Evolutionary conservation across 2,888 invertebrate genomes (phyloP), one percentile per base, ranked within the genome.

Genomic region (Acanthacorydalis orientalis): DNA sequence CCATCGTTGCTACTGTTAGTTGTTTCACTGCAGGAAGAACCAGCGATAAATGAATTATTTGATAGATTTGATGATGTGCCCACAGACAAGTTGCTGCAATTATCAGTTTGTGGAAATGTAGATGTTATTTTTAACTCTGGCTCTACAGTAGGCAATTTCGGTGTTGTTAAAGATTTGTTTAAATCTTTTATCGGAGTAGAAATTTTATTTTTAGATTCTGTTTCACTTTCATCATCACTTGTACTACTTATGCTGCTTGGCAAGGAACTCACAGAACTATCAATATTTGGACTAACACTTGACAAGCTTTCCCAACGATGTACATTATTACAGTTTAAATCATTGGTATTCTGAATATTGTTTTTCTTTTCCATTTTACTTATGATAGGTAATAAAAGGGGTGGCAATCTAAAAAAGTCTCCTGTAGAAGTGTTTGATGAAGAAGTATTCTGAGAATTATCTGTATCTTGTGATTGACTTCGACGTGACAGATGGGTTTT

Each of bases 231-330:
- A 45, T 55, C 68, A 56, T 73, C 67, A 56, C 67, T 71, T 14
- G 71, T 72, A 51, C 70, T 70, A 31, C 64, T 64, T 2, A 23
- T 31, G 9, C 35, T 45, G 7, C 35, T 34, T 11, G 59, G 54
- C 40, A 64, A 53, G 4, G 68, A 68, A 53, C 66, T 68, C 12
- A 58, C 57, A n/a, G 75, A 78, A 39, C 77, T 80, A 64, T 84
- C 81, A 31, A 80, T 69, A 53, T 81, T 74, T 12, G 80, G 81
- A 45, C 81, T 81, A 15, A 80, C 70, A 57, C 83, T 83, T 1
- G 81, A 81, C 38, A 78, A 70, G 57, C 81, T 80, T 53, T 74
- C 75, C 66, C 74, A 76, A 46, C 70, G 62, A 57, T 69, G 70
- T 14, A 72, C 52, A 41, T 48, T 40, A 53, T 48, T 50, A 50